Percentiles rank a stretch among this genome's conserved stretches.
phyloP scores from a whole-genome alignment of 1,140 invertebrate species.

The Penaeus vannamei region DNA sequence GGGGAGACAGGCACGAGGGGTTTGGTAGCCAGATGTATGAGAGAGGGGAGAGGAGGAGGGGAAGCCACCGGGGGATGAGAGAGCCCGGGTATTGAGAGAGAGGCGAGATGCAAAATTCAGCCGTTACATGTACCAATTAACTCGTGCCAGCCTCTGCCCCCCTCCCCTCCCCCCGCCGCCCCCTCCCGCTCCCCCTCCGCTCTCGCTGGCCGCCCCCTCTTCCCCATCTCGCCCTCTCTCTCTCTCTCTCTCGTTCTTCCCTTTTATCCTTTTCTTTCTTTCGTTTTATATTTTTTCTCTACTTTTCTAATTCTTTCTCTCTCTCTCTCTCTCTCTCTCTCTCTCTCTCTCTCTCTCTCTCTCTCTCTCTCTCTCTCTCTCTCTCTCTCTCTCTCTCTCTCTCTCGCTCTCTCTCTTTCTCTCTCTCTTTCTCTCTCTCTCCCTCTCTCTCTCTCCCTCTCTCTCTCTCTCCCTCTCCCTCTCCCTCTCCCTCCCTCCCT shows the following conservation, averaged over 20 bases:
- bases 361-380: too few species aligned
- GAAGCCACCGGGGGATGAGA: neutral
- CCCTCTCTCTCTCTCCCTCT: too few species aligned
- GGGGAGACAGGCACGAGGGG: conserved; percentile 54
- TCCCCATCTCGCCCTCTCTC: conserved; percentile 4
- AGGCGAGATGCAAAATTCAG: conserved; percentile 62
- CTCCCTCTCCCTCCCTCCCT: too few species aligned
- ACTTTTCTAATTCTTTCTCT: neutral
- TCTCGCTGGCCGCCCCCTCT: neutral
- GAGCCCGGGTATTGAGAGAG: conserved; percentile 34
- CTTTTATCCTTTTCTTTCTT: neutral
- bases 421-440: too few species aligned
- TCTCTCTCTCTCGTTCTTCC: neutral
- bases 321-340: neutral
- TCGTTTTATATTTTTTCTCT: neutral
- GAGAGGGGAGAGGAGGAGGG: conserved; percentile 1
- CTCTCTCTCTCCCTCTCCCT: too few species aligned
- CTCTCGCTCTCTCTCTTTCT: too few species aligned
- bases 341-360: neutral
- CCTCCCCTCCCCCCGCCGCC: neutral
- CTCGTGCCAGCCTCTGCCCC: conserved; percentile 54
- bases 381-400: too few species aligned
- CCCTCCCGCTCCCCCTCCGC: neutral
- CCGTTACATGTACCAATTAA: conserved; percentile 64
- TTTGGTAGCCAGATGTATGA: neutral